Base-by-base conservation (phyloP, 2,888 invertebrate species). In the Troides oblongomaculatus region DNA sequence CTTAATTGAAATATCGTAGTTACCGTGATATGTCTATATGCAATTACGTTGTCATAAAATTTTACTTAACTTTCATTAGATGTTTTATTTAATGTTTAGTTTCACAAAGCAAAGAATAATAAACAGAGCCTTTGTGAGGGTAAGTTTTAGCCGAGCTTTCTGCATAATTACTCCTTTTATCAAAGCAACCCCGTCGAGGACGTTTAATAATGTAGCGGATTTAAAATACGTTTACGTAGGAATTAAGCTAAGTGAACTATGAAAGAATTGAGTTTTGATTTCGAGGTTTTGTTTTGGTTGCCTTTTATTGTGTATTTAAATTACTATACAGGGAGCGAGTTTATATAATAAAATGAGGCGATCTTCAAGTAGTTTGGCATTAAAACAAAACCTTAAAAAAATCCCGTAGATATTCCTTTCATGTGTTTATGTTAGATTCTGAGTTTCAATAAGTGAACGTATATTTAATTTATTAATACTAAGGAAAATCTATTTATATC, bases 121-220 rank as follows among this genome's bases (percentile, higher is more conserved):
- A 66, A 66, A 66, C 66, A 61, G 36, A 30, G 66, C 36, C 66
- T 66, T 66, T 66, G 53, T 50, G 50, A 61, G 30, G 36, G 21
- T 53, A 66, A 66, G 50, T 61, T 61, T 53, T 53, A 66, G 60
- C 39, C 36, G 61, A 66, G 66, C 61, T 66, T 66, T 66, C 66
- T 61, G 50, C 60, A 66, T 61, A 66, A 66, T 66, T 66, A 66
- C 66, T 36, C 60, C 60, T 60, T 66, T 66, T 50, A 59, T 65
- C 30, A 66, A 30, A 50, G 50, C 50, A 30, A 59, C 50, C 50
- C n/a, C 36, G 30, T 25, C 36, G 46, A 18, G 59, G 46, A 25
- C 43, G 65, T 30, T 66, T 30, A 66, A 60, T 56, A 53, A 53
- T 61, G n/a, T 39, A 61, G 50, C 21, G 53, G 12, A 36, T 23